Evolutionary conservation across 1,140 invertebrate genomes (phyloP), one percentile per base, ranked within the genome.

Genomic region (Drosophila bifasciata): DNA sequence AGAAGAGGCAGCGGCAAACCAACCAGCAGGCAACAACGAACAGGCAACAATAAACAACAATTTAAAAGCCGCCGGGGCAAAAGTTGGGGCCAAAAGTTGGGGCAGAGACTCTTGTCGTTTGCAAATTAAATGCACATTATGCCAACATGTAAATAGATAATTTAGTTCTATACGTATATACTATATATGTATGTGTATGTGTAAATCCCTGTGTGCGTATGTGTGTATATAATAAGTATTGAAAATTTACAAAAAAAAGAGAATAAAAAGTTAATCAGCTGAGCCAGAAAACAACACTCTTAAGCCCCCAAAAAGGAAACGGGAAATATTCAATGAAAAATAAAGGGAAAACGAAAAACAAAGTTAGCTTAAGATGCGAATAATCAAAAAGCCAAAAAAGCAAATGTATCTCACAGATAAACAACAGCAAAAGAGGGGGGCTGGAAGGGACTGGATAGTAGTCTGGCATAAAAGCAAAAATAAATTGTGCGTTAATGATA

Each of bases 401-500:
- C 78, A 81, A 86, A 81, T 81, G 74, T 86, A 86, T 81, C 78
- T 88, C 78, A 86, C 83, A 88, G 83, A 86, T 81, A 84, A 83
- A 75, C 43, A 80, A 79, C 56, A 67, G 59, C 69, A 70, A 56
- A 40, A 36, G 28, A n/a, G 28, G 59, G 43, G 41, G 53, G 55
- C 44, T 55, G 39, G 28, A 23, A 13, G 16, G 8, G 64, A 50
- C 25, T 23, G n/a, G 43, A 46, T 0, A 11, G 32, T 36, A 11
- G 32, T 36, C 32, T 36, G 55, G 69, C 73, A 86, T 81, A 88
- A 86, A 86, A 88, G 83, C 83, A 88, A 86, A 86, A 88, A 88
- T 88, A 88, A 88, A 88, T 88, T 88, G 83, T 88, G 83, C 83
- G 83, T 88, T 88, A 88, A 88, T 88, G 83, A 88, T 88, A 88